These are phyloP conservation scores for Phymorhynchus buccinoides DNA, from an alignment of 1,140 invertebrate species.

Conservation along the genomic window DNA sequence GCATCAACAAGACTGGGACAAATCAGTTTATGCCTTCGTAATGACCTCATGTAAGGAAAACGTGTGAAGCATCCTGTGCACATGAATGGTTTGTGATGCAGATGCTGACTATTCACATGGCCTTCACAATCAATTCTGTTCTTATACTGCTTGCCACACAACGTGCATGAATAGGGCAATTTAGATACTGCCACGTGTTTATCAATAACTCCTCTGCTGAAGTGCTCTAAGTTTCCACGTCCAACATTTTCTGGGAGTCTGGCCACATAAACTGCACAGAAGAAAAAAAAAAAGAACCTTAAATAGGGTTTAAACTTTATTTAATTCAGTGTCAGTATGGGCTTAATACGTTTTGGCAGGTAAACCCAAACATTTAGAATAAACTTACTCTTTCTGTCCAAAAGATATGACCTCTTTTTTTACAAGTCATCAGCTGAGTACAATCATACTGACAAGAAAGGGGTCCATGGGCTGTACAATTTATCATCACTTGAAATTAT, in stretches of 20 bases:
- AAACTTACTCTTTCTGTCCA: too few relatives aligned
- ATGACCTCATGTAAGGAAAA: constrained; percentile 13
- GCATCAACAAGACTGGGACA: not conserved
- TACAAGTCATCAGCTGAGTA: too few relatives aligned
- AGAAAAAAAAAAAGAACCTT: not conserved
- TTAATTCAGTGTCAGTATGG: too few relatives aligned
- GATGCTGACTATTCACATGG: constrained; percentile 29
- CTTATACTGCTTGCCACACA: constrained; percentile 31
- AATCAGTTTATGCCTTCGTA: constrained; percentile 16
- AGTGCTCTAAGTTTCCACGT: not conserved
- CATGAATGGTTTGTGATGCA: constrained; percentile 25
- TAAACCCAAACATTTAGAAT: too few relatives aligned
- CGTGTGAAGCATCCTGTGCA: constrained; percentile 16
- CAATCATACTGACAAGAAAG: too few relatives aligned
- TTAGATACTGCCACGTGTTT: not conserved
- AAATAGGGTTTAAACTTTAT: too few relatives aligned
- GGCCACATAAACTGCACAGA: constrained; percentile 32
- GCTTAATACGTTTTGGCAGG: not conserved
- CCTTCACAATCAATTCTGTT: constrained; percentile 35
- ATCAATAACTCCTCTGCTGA: not conserved
- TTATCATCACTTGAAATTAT: too few relatives aligned
- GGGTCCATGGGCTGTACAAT: too few relatives aligned
- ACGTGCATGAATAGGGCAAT: constrained; percentile 21
- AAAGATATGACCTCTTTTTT: too few relatives aligned
- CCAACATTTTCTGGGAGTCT: constrained; percentile 6